phyloP scores from a whole-genome alignment of 2,797 vertebrate genomes.

The Arrhamphus sclerolepis region DNA sequence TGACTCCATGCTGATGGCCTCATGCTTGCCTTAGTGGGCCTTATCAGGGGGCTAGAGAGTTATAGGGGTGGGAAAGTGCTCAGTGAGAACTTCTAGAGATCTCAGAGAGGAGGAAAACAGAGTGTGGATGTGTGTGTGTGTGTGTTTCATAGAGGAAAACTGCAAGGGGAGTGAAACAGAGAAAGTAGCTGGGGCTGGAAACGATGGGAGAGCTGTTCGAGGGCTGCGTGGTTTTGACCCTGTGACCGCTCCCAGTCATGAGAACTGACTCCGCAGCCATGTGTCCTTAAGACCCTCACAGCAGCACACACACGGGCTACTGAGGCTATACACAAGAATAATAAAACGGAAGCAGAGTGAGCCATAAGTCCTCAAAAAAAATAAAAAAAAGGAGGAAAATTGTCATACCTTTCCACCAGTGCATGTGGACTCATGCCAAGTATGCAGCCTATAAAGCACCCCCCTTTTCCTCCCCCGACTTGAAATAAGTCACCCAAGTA shows the following conservation, averaged over 20 bases:
- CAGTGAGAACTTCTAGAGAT: slow-evolving; percentile 38
- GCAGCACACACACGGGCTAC: background rate
- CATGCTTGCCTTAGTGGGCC: slow-evolving; percentile 51
- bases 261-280: slow-evolving; percentile 59
- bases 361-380: slow-evolving; percentile 26
- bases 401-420: slow-evolving; percentile 64
- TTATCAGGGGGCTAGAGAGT: slow-evolving; percentile 5
- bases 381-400: slow-evolving; percentile 46
- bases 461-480: slow-evolving; percentile 18
- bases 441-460: slow-evolving; percentile 65
- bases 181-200: slow-evolving; percentile 36
- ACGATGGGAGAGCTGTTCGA: slow-evolving; percentile 59
- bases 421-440: slow-evolving; percentile 67
- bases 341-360: slow-evolving; percentile 8
- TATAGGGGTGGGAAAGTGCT: slow-evolving; percentile 55
- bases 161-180: slow-evolving; percentile 7
- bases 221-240: slow-evolving; percentile 57
- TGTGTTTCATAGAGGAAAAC: slow-evolving; percentile 6
- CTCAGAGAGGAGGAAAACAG: slow-evolving; percentile 11
- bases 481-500: slow-evolving; percentile 72
- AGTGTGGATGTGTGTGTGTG: slow-evolving; percentile 18
- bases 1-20: slow-evolving; percentile 56
- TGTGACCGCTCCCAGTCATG: slow-evolving; percentile 59
- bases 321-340: slow-evolving; percentile 3
- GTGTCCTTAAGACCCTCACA: slow-evolving; percentile 46